Evolutionary conservation across 1,140 invertebrate genomes (phyloP), one percentile per base, ranked within the genome.

Genomic region (Lysiphlebus fabarum): DNA sequence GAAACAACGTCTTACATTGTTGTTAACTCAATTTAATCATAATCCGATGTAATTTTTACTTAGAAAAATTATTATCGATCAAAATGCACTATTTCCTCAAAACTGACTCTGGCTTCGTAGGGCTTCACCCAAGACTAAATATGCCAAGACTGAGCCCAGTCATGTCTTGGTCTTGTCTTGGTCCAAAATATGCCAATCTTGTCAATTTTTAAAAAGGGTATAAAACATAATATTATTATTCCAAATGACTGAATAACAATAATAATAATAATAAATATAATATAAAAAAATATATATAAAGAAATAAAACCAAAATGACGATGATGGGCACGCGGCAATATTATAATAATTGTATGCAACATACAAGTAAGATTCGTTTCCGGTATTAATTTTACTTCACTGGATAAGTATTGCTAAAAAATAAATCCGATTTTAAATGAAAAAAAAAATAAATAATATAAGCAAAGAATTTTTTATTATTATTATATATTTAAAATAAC

Each of bases 151-250:
- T n/a, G n/a, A n/a, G n/a, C n/a, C n/a, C n/a, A n/a, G n/a, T n/a
- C n/a, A n/a, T n/a, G n/a, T n/a, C n/a, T n/a, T n/a, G n/a, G n/a
- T n/a, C n/a, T n/a, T n/a, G n/a, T n/a, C n/a, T n/a, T n/a, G n/a
- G n/a, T n/a, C n/a, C n/a, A n/a, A n/a, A n/a, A n/a, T n/a, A n/a
- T n/a, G n/a, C n/a, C n/a, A n/a, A n/a, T n/a, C n/a, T n/a, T n/a
- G n/a, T n/a, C n/a, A n/a, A n/a, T n/a, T n/a, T n/a, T 33, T 37
- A 37, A 59, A 56, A 63, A 67, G 44, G 33, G 37, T 41, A 37
- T 54, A 59, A 54, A 59, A 47, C 40, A 62, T 64, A 67, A 70
- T 58, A 42, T 67, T 71, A 65, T 74, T 74, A 73, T 74, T 73
- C 69, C 70, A 65, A 71, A 62, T 56, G 65, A 67, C 54, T 65